phyloP scores from a whole-genome alignment of 2,113 vertebrate species.

The Ifrita kowaldi region DNA sequence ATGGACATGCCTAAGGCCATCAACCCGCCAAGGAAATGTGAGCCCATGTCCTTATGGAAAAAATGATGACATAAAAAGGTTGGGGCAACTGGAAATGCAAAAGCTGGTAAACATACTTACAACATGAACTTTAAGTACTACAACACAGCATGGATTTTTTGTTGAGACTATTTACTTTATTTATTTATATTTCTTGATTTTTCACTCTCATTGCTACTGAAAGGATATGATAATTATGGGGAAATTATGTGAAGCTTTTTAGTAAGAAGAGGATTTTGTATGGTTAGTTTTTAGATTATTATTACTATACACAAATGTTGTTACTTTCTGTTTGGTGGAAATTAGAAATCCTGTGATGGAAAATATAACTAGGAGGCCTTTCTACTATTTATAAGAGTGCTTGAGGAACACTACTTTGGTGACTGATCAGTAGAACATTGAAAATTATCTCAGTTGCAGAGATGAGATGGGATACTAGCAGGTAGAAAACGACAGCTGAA shows the following conservation, averaged over 20 bases:
- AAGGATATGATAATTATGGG: neutral
- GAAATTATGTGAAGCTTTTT: neutral
- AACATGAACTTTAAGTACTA: neutral
- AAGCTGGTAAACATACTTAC: neutral
- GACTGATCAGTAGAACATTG: neutral
- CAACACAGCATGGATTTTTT: neutral
- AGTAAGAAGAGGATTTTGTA: neutral
- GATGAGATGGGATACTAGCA: neutral
- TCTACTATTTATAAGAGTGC: neutral
- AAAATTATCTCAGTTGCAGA: neutral
- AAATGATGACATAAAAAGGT: neutral
- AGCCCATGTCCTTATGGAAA: neutral
- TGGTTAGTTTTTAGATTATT: neutral
- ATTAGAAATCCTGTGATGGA: neutral
- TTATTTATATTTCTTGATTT: neutral
- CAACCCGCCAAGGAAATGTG: neutral
- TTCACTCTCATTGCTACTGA: neutral
- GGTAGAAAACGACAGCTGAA: neutral
- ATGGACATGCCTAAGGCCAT: neutral
- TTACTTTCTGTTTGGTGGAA: neutral
- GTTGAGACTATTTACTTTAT: neutral
- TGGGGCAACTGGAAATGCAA: neutral
- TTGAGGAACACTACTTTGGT: neutral
- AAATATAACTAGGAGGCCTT: neutral
- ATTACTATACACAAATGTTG: neutral